Conservation (phyloP, 2,113 vertebrate species). For the Hemiscyllium ocellatum region DNA sequence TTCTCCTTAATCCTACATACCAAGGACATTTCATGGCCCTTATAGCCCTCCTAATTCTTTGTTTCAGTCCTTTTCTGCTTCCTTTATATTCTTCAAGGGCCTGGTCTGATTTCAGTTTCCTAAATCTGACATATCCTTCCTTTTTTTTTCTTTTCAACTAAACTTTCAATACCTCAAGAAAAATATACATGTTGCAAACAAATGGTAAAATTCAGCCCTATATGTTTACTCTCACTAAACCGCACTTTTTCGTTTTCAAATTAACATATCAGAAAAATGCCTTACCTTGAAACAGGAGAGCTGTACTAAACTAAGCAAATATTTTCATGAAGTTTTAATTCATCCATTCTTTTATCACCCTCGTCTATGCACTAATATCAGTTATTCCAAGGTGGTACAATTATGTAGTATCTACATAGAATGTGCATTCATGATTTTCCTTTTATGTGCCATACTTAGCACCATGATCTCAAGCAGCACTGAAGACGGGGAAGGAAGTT, state of each 20-base stretch:
- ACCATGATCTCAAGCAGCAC: background rate
- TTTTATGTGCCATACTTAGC: background rate
- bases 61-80: too few relatives aligned
- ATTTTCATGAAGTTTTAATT: background rate
- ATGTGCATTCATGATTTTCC: background rate
- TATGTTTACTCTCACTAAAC: constrained; percentile 12
- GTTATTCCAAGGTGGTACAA: background rate
- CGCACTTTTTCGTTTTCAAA: background rate
- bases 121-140: too few relatives aligned
- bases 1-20: too few relatives aligned
- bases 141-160: too few relatives aligned
- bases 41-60: too few relatives aligned
- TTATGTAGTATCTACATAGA: background rate
- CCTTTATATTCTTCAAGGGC: too few relatives aligned
- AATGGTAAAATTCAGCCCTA: background rate
- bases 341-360: background rate
- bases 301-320: background rate
- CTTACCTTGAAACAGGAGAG: background rate
- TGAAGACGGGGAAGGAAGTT: background rate
- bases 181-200: too few relatives aligned
- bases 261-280: background rate
- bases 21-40: too few relatives aligned
- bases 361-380: background rate
- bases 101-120: too few relatives aligned
- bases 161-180: too few relatives aligned